Evolutionary conservation across 2,797 vertebrate genomes (phyloP).

Genomic region (Sternarchorhynchus goeldii): DNA sequence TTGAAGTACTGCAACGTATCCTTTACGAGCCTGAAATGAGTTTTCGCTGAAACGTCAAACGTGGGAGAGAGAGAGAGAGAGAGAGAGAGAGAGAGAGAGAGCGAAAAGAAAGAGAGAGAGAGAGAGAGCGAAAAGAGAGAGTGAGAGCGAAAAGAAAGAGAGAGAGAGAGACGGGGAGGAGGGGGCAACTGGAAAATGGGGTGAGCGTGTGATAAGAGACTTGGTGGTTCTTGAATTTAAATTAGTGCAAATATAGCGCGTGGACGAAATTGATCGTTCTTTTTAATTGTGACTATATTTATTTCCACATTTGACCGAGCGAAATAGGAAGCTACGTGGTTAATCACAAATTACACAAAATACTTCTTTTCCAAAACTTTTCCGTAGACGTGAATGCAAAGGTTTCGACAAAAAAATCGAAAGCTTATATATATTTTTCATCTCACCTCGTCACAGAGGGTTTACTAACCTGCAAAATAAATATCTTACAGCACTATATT

Average conservation of each 20-base stretch:
- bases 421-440: not conserved
- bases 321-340: not conserved
- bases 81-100: not conserved
- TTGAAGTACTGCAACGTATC: not conserved
- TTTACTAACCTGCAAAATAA: not conserved
- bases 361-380: not conserved
- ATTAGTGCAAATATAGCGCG: conserved; percentile 53
- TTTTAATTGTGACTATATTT: conserved; percentile 44
- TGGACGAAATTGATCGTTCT: conserved; percentile 50
- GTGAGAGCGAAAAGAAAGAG: too few species aligned
- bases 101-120: too few species aligned
- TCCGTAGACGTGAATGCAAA: not conserved
- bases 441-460: not conserved
- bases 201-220: conserved; percentile 31
- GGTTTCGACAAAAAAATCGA: not conserved
- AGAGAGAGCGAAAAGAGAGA: not conserved
- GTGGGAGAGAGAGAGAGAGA: not conserved
- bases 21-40: conserved; percentile 6
- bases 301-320: not conserved
- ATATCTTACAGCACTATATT: too few species aligned
- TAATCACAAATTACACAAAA: not conserved
- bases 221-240: conserved; percentile 54
- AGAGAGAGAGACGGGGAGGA: not conserved
- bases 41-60: conserved; percentile 9
- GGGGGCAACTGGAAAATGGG: not conserved